These are phyloP conservation scores for Cichlasoma orientale DNA, from an alignment of 2,797 vertebrate species.

Conservation along the genomic window DNA sequence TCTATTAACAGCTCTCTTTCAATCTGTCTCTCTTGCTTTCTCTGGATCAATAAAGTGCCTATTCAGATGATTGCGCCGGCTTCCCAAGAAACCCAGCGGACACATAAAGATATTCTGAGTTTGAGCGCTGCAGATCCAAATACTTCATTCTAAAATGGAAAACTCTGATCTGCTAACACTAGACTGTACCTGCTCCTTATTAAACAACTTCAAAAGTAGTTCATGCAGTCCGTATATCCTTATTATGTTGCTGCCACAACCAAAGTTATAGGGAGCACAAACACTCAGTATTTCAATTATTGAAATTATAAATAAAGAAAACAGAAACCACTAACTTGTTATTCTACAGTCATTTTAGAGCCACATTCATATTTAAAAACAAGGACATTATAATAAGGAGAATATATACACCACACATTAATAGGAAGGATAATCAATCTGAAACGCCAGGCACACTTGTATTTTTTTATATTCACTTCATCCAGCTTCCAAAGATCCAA, in stretches of 20 bases:
- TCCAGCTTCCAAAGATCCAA: background rate
- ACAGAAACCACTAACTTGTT: background rate
- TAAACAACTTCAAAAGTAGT: background rate
- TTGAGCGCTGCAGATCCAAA: background rate
- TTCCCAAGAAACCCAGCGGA: conserved; percentile 2
- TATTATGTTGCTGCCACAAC: background rate
- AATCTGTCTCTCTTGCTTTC: background rate
- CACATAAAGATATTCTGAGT: background rate
- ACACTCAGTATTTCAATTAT: background rate
- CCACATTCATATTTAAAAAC: conserved; percentile 7
- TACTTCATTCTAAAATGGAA: background rate
- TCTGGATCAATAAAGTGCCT: conserved; percentile 43
- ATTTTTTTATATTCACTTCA: background rate
- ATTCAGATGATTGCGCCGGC: conserved; percentile 38
- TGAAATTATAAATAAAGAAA: background rate
- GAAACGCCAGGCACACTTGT: background rate
- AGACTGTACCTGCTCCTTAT: background rate
- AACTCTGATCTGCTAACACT: background rate
- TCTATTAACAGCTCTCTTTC: background rate
- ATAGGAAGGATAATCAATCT: background rate
- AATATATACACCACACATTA: background rate
- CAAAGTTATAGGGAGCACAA: background rate
- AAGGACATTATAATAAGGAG: background rate
- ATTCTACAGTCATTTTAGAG: background rate
- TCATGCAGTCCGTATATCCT: background rate